Base-by-base conservation (phyloP, 2,113 vertebrate species). In the Cryptotis parvus region DNA sequence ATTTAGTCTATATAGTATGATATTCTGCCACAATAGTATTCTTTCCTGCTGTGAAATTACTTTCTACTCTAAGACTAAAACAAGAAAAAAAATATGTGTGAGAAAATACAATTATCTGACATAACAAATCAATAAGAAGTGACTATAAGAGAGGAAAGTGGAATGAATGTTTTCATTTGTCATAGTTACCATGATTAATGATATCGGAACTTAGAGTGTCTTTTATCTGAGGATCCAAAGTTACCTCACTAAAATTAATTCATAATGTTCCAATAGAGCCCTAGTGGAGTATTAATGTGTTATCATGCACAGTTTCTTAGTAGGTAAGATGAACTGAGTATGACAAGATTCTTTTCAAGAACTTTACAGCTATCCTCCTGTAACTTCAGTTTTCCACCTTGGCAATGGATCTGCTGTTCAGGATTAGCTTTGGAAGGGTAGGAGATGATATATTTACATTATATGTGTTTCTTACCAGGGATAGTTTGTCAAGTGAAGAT, bases 151-250 rank as follows among this genome's bases (percentile, higher is more conserved):
- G 27, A 85, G 58, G 16, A 91, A 76, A 92, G 79, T 31, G 18
- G 73, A 94, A 16, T 20, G 39, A 93, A 84, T 86, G 41, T 96
- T 90, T 91, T 73, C 69, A 75, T 92, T 89, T 94, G 76, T 92
- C 72, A 76, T 2, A 35, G 81, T 76, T 79, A 74, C 41, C 52
- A 33, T 65, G 55, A 66, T 61, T 68, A 82, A 89, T 29, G 37
- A 58, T 20, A 58, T 77, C 18, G 33, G 72, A 80, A 37, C 9
- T 52, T 75, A 61, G 35, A n/a, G 7, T 14, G 8, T 31, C 61
- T 94, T 91, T 70, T 45, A 90, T 65, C 26, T 35, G 18, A 78
- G 15, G 33, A 52, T 27, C 68, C 61, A 33, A 52, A 75, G 43
- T 10, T 63, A 24, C 29, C 92, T 89, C 43, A 66, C 27, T 79